Base-by-base conservation (phyloP, 1,140 invertebrate species). In the Camponotus floridanus region DNA sequence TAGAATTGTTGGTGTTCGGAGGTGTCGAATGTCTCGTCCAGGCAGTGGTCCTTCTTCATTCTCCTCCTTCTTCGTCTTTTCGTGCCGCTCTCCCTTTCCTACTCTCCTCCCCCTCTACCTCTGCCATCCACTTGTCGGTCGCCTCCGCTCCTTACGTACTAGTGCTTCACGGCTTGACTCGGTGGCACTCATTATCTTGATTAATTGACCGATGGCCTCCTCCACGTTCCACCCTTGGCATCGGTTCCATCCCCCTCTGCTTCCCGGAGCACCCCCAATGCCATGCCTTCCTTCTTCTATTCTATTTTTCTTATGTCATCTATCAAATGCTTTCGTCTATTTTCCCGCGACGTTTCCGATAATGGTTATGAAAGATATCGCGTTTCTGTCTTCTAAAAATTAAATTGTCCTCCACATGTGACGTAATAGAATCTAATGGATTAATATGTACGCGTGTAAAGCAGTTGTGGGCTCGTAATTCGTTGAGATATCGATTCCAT, bases 201-300 rank as follows among this genome's bases (percentile, higher is more conserved):
- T 95, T 95, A 95, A 95, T 95, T 94, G 94, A 95, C 94, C 94
- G 93, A 95, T 95, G 92, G 93, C 88, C 92, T 91, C 85, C 84
- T 76, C 88, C 61, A 76, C 36, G 83, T 81, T n/a, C 3, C 67
- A 62, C 84, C 62, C 9, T 51, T 68, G 74, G 36, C 76, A 83
- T 15, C 42, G 45, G 62, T 48, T 36, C 48, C 45, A 45, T 57
- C 67, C 86, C 64, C 73, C 68, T 59, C 15, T 15, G 39, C 39
- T 33, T 33, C 6, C 86, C 57, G 57, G 15, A 51, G 31, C 64
- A 8, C 3, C 73, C 51, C 73, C 39, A 42, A 36, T 51, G 31
- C 42, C 71, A 42, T 76, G 31, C 48, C 45, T 73, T 85, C 33
- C 42, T 64, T 65, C 45, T 78, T 78, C 26, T 65, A 45, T 45